Evolutionary conservation across 2,797 vertebrate species (phyloP).

Genomic region (Sparus aurata): DNA sequence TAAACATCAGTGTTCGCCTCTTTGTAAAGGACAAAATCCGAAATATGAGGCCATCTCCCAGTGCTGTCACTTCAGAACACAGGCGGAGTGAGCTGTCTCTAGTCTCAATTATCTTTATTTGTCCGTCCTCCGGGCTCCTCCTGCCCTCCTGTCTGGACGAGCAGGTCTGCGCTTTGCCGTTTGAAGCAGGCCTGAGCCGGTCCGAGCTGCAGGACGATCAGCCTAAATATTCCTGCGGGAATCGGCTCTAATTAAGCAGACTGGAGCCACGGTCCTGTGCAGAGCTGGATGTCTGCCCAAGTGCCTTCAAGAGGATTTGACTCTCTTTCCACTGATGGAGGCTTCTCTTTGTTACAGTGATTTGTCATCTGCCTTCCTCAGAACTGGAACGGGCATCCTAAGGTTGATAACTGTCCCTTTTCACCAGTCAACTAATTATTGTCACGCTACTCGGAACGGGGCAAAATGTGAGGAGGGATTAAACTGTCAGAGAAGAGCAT

Average conservation of each 20-base stretch:
- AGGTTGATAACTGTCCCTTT: slow-evolving; percentile 65
- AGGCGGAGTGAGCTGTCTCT: slow-evolving; percentile 45
- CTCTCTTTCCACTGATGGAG: slow-evolving; percentile 67
- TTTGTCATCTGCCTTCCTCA: slow-evolving; percentile 65
- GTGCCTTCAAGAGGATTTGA: slow-evolving; percentile 74
- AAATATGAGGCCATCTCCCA: slow-evolving; percentile 31
- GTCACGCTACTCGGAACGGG: slow-evolving; percentile 27
- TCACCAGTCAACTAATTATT: slow-evolving; percentile 64
- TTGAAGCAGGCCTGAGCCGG: slow-evolving; percentile 39
- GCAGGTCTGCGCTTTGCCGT: slow-evolving; percentile 37
- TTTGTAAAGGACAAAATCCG: slow-evolving; percentile 27
- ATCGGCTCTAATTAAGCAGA: slow-evolving; percentile 79
- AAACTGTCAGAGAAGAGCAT: slow-evolving; percentile 35
- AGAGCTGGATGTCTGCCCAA: slow-evolving; percentile 73
- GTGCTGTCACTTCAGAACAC: slow-evolving; percentile 16
- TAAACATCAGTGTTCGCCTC: slow-evolving; percentile 43
- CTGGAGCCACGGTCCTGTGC: slow-evolving; percentile 71
- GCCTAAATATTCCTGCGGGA: slow-evolving; percentile 76
- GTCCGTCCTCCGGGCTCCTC: slow-evolving; percentile 39
- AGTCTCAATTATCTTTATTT: slow-evolving; percentile 59
- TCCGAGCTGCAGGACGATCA: slow-evolving; percentile 63
- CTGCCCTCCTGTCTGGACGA: slow-evolving; percentile 43
- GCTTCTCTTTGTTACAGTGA: slow-evolving; percentile 65
- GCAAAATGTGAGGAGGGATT: slow-evolving; percentile 46
- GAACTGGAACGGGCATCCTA: slow-evolving; percentile 50